Evolutionary conservation across 2,797 vertebrate species (phyloP).

Genomic region (Xenopus petersii): DNA sequence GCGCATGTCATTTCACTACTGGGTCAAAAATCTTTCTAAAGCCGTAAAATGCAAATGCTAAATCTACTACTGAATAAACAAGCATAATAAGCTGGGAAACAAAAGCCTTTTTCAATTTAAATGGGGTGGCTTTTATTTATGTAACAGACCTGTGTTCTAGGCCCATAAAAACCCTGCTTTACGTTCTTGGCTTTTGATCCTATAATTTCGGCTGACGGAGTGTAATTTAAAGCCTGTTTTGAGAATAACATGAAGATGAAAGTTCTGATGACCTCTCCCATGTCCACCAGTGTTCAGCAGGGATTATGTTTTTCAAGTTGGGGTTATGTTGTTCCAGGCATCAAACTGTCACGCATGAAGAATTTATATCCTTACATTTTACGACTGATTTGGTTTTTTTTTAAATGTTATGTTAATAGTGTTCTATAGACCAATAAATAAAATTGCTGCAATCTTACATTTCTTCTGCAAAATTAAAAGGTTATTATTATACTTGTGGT

Average conservation of each 20-base stretch:
- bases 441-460: no score
- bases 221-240: slow-evolving; percentile 3
- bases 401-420: no score
- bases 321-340: neutral
- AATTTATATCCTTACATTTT: no score
- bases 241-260: neutral
- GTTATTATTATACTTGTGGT: no score
- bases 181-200: neutral
- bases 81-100: neutral
- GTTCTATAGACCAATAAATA: no score
- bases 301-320: no score
- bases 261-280: no score
- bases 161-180: neutral
- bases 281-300: neutral
- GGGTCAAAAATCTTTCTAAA: neutral
- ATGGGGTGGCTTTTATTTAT: neutral
- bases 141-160: neutral
- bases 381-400: no score
- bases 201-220: neutral
- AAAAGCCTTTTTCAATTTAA: neutral
- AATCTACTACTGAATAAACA: slow-evolving; percentile 2
- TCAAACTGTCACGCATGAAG: neutral
- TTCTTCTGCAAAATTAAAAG: no score
- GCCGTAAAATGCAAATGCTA: slow-evolving; percentile 10
- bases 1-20: slow-evolving; percentile 1